These are phyloP conservation scores for Hassar affinis DNA, from an alignment of 2,113 vertebrate genomes.

Conservation along the genomic window DNA sequence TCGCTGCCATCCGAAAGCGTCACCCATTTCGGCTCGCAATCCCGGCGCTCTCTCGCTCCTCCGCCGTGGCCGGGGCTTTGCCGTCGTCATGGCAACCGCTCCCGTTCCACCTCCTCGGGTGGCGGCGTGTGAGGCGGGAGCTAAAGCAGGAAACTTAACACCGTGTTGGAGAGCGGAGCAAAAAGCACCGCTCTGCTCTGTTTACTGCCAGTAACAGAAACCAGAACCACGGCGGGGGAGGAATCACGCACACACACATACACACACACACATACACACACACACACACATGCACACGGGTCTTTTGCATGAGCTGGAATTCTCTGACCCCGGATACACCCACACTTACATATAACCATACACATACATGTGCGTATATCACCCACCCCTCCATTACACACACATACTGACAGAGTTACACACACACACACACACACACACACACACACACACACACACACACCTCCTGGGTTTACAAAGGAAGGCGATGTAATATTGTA, in stretches of 20 bases:
- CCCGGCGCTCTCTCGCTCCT: constrained; percentile 46
- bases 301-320: constrained; percentile 1
- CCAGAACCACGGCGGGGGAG: constrained; percentile 50
- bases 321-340: constrained; percentile 8
- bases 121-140: constrained; percentile 54
- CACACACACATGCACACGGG: constrained; percentile 15
- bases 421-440: not conserved
- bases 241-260: constrained; percentile 26
- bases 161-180: constrained; percentile 57
- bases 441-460: not conserved
- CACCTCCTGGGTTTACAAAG: constrained; percentile 21
- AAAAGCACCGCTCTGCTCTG: constrained; percentile 20
- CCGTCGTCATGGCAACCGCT: constrained; percentile 72
- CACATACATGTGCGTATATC: not conserved
- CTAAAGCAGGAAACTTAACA: constrained; percentile 68
- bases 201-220: constrained; percentile 54
- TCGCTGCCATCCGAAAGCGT: constrained; percentile 30
- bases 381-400: not conserved
- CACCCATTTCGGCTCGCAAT: constrained; percentile 12
- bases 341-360: constrained; percentile 5
- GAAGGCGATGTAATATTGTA: constrained; percentile 48
- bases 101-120: constrained; percentile 64
- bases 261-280: constrained; percentile 27
- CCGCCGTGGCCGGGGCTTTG: constrained; percentile 56
- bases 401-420: not conserved